Base-by-base conservation (phyloP, 2,797 vertebrate genomes). In the Oreochromis grahami region DNA sequence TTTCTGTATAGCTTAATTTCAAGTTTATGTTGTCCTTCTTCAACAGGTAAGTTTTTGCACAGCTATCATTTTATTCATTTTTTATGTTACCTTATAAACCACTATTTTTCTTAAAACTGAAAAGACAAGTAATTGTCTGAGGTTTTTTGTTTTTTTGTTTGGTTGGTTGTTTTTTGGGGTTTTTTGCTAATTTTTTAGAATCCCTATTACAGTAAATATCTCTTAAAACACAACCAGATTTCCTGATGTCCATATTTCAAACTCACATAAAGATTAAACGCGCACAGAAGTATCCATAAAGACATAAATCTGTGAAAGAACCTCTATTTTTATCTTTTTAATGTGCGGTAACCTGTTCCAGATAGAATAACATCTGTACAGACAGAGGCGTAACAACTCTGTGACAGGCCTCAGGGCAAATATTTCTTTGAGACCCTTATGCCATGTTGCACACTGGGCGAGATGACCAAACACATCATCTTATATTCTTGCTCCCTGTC, bases 181-280 rank as follows among this genome's bases (percentile, higher is more conserved):
- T 3, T 0, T 0, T 7, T 12, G 7, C 58, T 65, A 5, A 8
- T 21, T 65, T 65, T n/a, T 21, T 5, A 21, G 34, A 36, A 63
- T 36, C 58, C 32, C 58, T 12, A 63, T 63, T 60, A 60, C 15
- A 60, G 8, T 63, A 36, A 32, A 19, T 63, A 36, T 63, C 10
- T 63, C 10, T 63, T 36, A 63, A 63, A 63, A n/a, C 58, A 38
- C n/a, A 41, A 24, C 13, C 4, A 10, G 63, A 41, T 43, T 65
- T 65, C 34, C 60, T 38, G 19, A 38, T 13, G 60, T 65, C 36
- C 36, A 41, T 41, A 65, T 65, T 38, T 38, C 34, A 65, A 65
- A 65, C 12, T 65, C 41, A 65, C 12, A 41, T 65, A 41, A 43
- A 43, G 8, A 68, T 68, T 24, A 43, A 43, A 26, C 63, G 15